Conservation (phyloP, 2,797 vertebrate genomes). For the Tragelaphus oryx region DNA sequence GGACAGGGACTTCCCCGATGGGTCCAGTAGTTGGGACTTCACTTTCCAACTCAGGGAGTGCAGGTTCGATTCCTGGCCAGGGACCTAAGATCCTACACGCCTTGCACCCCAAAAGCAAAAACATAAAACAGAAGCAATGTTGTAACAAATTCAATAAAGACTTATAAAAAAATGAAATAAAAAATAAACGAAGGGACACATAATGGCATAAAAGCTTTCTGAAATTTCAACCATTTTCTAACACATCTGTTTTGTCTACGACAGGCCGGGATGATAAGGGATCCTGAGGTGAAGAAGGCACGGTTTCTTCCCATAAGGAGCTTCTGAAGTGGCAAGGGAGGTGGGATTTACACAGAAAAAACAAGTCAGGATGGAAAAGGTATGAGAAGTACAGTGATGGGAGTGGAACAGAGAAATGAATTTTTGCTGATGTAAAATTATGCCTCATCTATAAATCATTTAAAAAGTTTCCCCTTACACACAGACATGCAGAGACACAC, state of each 20-base stretch:
- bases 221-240: background rate
- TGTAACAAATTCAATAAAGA: background rate
- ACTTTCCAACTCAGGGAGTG: background rate
- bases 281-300: background rate
- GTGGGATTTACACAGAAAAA: rapidly evolving
- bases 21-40: background rate
- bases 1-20: background rate
- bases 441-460: background rate
- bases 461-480: background rate
- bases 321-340: rapidly evolving
- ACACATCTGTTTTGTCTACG: background rate
- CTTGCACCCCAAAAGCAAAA: background rate
- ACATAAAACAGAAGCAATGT: background rate
- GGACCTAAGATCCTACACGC: background rate
- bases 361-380: background rate
- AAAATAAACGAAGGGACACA: background rate
- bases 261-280: background rate
- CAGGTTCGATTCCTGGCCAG: background rate
- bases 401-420: background rate
- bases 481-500: background rate
- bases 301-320: background rate
- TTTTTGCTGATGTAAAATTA: background rate
- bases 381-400: rapidly evolving
- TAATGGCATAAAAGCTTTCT: background rate
- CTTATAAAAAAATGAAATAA: background rate